Conservation (phyloP, 2,113 vertebrate genomes). For the Neomonachus schauinslandi region DNA sequence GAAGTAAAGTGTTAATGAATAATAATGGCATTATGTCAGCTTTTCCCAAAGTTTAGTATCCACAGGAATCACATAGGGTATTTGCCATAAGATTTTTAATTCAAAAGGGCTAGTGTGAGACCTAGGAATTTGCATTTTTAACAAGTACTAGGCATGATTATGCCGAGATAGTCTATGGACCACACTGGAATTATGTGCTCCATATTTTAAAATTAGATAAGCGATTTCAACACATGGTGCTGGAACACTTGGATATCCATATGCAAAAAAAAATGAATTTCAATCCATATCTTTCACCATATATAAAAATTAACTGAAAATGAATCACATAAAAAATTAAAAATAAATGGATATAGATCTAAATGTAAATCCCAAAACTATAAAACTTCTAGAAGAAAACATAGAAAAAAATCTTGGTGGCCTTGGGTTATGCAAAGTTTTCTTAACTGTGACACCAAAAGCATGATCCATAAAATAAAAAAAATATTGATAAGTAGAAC, state of each 20-base stretch:
- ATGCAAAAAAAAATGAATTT: slow-evolving; percentile 76
- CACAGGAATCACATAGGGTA: background rate
- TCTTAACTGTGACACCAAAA: slow-evolving; percentile 43
- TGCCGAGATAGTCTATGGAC: slow-evolving; percentile 67
- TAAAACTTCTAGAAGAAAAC: slow-evolving; percentile 75
- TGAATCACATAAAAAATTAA: slow-evolving; percentile 66
- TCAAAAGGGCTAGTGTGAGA: slow-evolving; percentile 5
- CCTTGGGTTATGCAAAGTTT: slow-evolving; percentile 32
- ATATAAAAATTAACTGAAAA: slow-evolving; percentile 75
- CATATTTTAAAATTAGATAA: slow-evolving; percentile 81
- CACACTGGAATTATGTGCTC: slow-evolving; percentile 71
- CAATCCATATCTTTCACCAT: slow-evolving; percentile 72
- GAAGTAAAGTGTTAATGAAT: background rate
- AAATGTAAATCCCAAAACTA: slow-evolving; percentile 65
- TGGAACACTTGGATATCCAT: slow-evolving; percentile 79
- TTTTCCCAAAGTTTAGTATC: background rate
- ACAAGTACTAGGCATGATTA: slow-evolving; percentile 41
- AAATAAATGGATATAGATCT: slow-evolving; percentile 70
- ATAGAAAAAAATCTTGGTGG: slow-evolving; percentile 52
- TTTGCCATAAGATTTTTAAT: slow-evolving; percentile 46
- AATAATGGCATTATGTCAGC: background rate
- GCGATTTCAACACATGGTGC: slow-evolving; percentile 77
- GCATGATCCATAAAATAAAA: background rate
- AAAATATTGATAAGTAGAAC: background rate
- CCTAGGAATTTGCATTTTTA: slow-evolving; percentile 64